phyloP scores from a whole-genome alignment of 2,797 vertebrate species.

The Parauchenoglanis punctatus region DNA sequence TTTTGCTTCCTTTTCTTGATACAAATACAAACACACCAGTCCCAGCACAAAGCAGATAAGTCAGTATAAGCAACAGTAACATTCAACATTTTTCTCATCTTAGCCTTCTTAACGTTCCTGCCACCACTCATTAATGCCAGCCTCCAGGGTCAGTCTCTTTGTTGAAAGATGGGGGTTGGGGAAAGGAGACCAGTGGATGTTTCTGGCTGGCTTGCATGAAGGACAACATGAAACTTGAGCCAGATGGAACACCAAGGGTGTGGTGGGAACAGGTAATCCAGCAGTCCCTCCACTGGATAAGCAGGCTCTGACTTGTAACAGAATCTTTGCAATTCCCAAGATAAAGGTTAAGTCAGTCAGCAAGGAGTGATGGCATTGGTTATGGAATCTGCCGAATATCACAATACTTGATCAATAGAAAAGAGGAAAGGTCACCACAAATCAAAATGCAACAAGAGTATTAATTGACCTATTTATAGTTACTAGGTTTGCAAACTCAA shows the following conservation, averaged over 20 bases:
- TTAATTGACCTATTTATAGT: background rate
- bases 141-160: constrained; percentile 59
- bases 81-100: constrained; percentile 42
- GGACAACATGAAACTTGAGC: constrained; percentile 59
- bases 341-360: constrained; percentile 45
- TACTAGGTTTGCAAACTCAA: background rate
- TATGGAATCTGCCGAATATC: constrained; percentile 29
- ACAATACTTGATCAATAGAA: background rate
- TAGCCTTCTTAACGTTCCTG: constrained; percentile 51
- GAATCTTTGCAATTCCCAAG: constrained; percentile 58
- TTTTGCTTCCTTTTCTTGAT: background rate
- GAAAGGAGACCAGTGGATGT: constrained; percentile 49
- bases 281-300: constrained; percentile 42
- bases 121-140: constrained; percentile 56
- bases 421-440: background rate
- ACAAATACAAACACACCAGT: constrained; percentile 17
- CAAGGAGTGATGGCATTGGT: constrained; percentile 18
- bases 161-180: constrained; percentile 52
- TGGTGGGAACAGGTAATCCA: constrained; percentile 63
- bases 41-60: constrained; percentile 43
- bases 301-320: constrained; percentile 57
- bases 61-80: constrained; percentile 40
- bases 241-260: constrained; percentile 56
- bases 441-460: background rate
- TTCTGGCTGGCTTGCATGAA: constrained; percentile 49